These are phyloP conservation scores for Orthosia gracilis DNA, from an alignment of 2,888 invertebrate genomes.

Conservation along the genomic window DNA sequence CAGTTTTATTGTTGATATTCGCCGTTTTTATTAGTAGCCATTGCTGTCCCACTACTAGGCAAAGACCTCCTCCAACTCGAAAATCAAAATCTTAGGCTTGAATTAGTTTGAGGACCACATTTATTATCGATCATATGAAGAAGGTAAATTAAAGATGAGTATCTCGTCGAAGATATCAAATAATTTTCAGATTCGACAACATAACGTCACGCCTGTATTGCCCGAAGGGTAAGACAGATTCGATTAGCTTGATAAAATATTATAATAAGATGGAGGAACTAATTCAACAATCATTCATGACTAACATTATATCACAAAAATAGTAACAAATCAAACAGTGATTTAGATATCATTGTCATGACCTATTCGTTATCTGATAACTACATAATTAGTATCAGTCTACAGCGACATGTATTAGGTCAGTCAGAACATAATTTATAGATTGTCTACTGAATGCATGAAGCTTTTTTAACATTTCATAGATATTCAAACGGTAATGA, in stretches of 20 bases:
- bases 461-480: neutral
- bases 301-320: slow-evolving; percentile 15
- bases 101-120: too few relatives aligned
- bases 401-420: slow-evolving; percentile 26
- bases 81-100: too few relatives aligned
- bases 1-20: too few relatives aligned
- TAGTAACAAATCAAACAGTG: slow-evolving; percentile 29
- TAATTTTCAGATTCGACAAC: neutral
- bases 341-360: slow-evolving; percentile 36
- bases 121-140: too few relatives aligned
- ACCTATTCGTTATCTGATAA: slow-evolving; percentile 36
- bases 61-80: too few relatives aligned
- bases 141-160: too few relatives aligned
- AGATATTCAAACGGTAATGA: neutral
- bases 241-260: neutral
- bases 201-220: too few relatives aligned
- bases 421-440: neutral
- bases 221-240: neutral
- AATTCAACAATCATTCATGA: neutral
- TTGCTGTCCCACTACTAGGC: too few relatives aligned
- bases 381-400: slow-evolving; percentile 38
- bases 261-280: neutral
- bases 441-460: neutral
- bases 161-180: neutral
- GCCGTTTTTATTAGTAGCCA: too few relatives aligned